phyloP scores from a whole-genome alignment of 1,140 invertebrate genomes.

The Platyscapa corneri region DNA sequence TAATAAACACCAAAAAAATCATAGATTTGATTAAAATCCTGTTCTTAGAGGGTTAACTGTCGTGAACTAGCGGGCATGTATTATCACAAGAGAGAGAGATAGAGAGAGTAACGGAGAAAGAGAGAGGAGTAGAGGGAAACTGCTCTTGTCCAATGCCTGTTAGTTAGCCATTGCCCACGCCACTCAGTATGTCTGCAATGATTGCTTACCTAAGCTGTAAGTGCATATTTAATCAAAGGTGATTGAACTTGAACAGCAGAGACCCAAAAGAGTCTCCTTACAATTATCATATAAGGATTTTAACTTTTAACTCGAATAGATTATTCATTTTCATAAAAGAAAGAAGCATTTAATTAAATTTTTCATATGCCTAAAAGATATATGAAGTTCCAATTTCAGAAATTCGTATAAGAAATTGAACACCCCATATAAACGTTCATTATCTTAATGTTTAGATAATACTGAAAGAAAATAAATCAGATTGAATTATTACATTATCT shows the following conservation, averaged over 20 bases:
- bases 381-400: not conserved
- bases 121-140: not conserved
- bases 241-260: not conserved
- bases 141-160: not conserved
- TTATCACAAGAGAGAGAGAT: not conserved
- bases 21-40: not conserved
- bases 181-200: not conserved
- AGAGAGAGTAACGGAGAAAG: too few relatives aligned
- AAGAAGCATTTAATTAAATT: not conserved
- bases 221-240: constrained; percentile 19
- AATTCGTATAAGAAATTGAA: not conserved
- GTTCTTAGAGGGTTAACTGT: not conserved
- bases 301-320: not conserved
- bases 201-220: constrained; percentile 10
- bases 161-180: not conserved
- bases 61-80: not conserved
- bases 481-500: not conserved
- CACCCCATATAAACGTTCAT: not conserved
- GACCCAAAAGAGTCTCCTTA: not conserved
- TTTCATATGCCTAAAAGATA: not conserved
- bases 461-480: not conserved
- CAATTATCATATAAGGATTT: not conserved
- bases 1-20: not conserved
- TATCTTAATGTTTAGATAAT: not conserved
- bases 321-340: not conserved